Conservation (phyloP, 1,140 invertebrate genomes). For the Nylanderia fulva region DNA sequence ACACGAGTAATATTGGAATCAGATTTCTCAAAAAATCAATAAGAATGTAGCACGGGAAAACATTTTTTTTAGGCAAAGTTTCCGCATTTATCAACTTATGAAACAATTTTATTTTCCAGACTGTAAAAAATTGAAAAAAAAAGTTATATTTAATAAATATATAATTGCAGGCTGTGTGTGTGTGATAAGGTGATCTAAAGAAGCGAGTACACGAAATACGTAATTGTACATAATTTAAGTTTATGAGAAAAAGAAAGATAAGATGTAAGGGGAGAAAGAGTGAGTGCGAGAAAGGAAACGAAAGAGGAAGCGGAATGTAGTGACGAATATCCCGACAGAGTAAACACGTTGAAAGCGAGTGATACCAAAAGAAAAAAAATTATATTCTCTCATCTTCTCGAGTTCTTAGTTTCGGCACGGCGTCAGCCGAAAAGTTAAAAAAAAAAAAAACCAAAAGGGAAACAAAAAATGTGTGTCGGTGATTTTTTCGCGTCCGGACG, state of each 20-base stretch:
- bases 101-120: neutral
- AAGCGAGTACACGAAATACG: constrained; percentile 1
- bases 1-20: neutral
- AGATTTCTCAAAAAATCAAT: neutral
- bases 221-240: constrained; percentile 48
- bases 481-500: constrained; percentile 63
- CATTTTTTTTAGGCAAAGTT: neutral
- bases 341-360: constrained; percentile 34
- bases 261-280: constrained; percentile 11
- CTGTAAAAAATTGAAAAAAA: neutral
- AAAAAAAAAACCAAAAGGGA: constrained; percentile 11
- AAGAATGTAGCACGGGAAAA: too few species aligned
- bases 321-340: constrained; percentile 5
- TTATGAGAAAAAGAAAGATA: constrained; percentile 36
- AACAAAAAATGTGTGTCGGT: constrained; percentile 43
- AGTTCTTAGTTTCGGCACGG: constrained; percentile 56
- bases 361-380: constrained; percentile 47
- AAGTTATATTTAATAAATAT: constrained; percentile 5
- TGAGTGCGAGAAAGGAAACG: constrained; percentile 8
- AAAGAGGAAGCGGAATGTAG: constrained; percentile 11
- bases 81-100: neutral
- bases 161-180: neutral
- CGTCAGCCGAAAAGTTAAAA: constrained; percentile 28
- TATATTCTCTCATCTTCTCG: constrained; percentile 58
- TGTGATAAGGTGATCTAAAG: neutral